Percentiles rank a stretch among this genome's conserved stretches.
These are phyloP conservation scores for Thamnophis elegans DNA, from an alignment of 2,797 vertebrate genomes.

Conservation along the genomic window DNA sequence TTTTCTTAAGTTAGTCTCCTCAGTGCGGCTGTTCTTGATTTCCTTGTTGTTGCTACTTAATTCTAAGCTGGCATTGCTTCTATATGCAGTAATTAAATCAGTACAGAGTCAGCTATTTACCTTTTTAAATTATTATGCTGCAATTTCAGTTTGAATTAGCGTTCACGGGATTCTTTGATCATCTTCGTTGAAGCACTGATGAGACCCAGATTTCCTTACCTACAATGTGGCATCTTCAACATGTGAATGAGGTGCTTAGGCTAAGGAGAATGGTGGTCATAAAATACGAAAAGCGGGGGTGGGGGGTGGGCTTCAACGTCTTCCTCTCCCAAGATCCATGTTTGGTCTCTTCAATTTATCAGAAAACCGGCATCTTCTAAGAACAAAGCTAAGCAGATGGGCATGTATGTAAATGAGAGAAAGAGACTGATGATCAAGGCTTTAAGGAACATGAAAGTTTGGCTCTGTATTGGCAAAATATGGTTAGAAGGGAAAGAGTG, in stretches of 20 bases:
- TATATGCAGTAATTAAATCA: not conserved
- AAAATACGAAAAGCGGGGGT: not conserved
- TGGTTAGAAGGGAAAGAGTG: slow-evolving; percentile 54
- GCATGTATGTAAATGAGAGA: not conserved
- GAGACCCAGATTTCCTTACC: not conserved
- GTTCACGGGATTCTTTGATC: not conserved
- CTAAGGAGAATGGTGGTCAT: not conserved
- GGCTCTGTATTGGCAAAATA: slow-evolving; percentile 62
- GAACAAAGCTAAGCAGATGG: not conserved
- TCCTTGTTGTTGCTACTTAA: not conserved
- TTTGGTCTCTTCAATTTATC: not conserved
- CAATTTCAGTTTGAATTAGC: not conserved
- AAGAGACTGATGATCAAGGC: not conserved
- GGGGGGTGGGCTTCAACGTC: not conserved
- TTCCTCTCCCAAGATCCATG: not conserved
- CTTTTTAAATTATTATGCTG: not conserved
- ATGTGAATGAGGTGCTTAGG: not conserved
- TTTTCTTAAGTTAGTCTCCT: not conserved
- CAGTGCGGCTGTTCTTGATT: not conserved
- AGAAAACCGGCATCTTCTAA: not conserved
- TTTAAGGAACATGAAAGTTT: slow-evolving; percentile 53
- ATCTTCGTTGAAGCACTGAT: not conserved
- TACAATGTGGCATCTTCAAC: not conserved
- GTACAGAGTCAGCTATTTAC: not conserved
- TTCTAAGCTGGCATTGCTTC: not conserved